phyloP scores from a whole-genome alignment of 2,113 vertebrate species.

The Gracilinanus agilis region DNA sequence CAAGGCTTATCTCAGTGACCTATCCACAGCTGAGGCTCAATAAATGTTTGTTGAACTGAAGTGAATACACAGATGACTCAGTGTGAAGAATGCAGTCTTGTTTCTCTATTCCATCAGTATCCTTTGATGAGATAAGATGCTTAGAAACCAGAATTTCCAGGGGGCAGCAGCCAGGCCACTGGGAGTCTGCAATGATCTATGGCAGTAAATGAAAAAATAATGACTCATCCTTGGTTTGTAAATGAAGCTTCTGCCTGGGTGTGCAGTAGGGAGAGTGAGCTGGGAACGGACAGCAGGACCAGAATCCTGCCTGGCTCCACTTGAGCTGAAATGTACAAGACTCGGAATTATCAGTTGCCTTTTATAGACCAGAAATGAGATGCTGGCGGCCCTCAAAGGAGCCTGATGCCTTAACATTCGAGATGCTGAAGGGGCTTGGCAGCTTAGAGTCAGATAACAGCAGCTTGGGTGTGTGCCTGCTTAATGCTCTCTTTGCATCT shows the following conservation, averaged over 20 bases:
- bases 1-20: neutral
- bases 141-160: neutral
- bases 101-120: neutral
- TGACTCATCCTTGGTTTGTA: neutral
- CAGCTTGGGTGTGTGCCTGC: neutral
- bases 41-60: neutral
- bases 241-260: neutral
- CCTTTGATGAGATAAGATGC: constrained; percentile 4
- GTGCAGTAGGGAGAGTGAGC: neutral
- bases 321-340: constrained; percentile 26
- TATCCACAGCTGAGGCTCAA: neutral
- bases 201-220: neutral
- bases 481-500: neutral
- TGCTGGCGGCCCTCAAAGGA: constrained; percentile 36
- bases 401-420: constrained; percentile 33
- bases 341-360: constrained; percentile 29
- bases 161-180: neutral
- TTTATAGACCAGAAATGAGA: constrained; percentile 47
- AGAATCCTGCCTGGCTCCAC: constrained; percentile 14
- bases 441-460: constrained; percentile 32
- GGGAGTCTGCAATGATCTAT: neutral
- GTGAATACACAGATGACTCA: neutral
- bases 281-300: neutral
- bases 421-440: neutral
- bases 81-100: neutral